These are phyloP conservation scores for Ctenicera cuprea DNA, from an alignment of 2,888 invertebrate genomes.

Conservation along the genomic window DNA sequence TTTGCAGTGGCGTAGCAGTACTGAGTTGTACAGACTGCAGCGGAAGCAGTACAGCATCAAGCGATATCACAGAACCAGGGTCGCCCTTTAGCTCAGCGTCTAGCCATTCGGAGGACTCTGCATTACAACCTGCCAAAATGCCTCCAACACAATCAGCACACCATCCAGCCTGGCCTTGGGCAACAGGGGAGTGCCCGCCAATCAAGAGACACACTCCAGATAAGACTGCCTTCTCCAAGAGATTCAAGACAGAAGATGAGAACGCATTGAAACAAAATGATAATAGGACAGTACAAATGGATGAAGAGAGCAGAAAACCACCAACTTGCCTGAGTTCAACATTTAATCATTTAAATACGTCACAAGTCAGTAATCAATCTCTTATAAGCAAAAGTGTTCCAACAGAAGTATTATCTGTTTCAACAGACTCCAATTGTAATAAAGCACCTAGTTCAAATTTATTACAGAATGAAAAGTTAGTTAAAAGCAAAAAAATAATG, in stretches of 20 bases:
- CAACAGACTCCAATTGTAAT: slow-evolving; percentile 47
- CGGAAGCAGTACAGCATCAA: slow-evolving; percentile 76
- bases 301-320: slow-evolving; percentile 61
- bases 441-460: slow-evolving; percentile 61
- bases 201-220: slow-evolving; percentile 58
- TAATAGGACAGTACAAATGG: slow-evolving; percentile 50
- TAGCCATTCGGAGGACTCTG: slow-evolving; percentile 71
- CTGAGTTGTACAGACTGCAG: slow-evolving; percentile 85
- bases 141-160: slow-evolving; percentile 66
- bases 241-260: slow-evolving; percentile 61
- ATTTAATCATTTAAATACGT: slow-evolving; percentile 43
- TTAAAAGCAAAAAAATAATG: slow-evolving; percentile 36
- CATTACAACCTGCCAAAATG: slow-evolving; percentile 67
- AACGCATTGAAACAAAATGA: slow-evolving; percentile 49
- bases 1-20: slow-evolving; percentile 87
- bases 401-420: slow-evolving; percentile 45
- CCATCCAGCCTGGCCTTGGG: slow-evolving; percentile 64
- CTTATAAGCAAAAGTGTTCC: slow-evolving; percentile 44
- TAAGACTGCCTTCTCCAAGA: slow-evolving; percentile 65
- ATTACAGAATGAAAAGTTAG: slow-evolving; percentile 55
- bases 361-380: slow-evolving; percentile 35
- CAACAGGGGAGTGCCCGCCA: slow-evolving; percentile 58
- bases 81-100: slow-evolving; percentile 87
- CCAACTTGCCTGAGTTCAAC: slow-evolving; percentile 64
- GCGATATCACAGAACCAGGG: slow-evolving; percentile 91